Percentiles rank a stretch among this genome's conserved stretches.
Evolutionary conservation across 2,113 vertebrate genomes (phyloP).

Genomic region (Pungitius pungitius): DNA sequence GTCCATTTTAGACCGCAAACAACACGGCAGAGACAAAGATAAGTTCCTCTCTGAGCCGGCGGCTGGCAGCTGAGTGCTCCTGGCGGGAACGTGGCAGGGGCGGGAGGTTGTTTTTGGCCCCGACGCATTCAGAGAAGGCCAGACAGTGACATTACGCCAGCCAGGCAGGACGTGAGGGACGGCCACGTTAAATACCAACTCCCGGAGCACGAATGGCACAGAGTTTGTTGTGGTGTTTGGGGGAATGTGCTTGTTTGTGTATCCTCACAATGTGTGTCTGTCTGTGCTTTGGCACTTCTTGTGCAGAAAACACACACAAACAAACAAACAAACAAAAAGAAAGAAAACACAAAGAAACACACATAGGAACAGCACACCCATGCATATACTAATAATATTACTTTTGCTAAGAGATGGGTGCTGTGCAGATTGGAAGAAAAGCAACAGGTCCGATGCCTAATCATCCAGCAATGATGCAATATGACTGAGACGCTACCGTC

Average conservation of each 20-base stretch:
- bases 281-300: constrained; percentile 21
- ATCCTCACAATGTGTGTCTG: constrained; percentile 26
- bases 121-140: constrained; percentile 65
- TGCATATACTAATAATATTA: constrained; percentile 7
- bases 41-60: constrained; percentile 36
- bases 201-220: constrained; percentile 68
- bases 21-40: constrained; percentile 27
- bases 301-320: constrained; percentile 5
- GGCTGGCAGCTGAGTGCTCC: constrained; percentile 43
- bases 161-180: constrained; percentile 58
- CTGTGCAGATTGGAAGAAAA: constrained; percentile 44
- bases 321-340: not conserved
- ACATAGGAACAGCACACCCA: not conserved
- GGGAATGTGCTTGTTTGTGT: constrained; percentile 42
- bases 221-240: constrained; percentile 52
- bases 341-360: not conserved
- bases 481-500: constrained; percentile 13
- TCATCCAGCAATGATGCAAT: constrained; percentile 60
- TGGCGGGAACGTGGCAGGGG: constrained; percentile 45
- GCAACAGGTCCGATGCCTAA: constrained; percentile 46
- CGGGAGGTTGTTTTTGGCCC: constrained; percentile 62
- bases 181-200: constrained; percentile 75
- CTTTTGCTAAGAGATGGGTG: constrained; percentile 32
- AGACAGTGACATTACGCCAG: constrained; percentile 74
- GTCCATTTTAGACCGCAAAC: constrained; percentile 19